A percentile compares a stretch with the other conserved stretches of the same genome.
Conservation (phyloP, 1,140 invertebrate species). For the Papilio helenus region DNA sequence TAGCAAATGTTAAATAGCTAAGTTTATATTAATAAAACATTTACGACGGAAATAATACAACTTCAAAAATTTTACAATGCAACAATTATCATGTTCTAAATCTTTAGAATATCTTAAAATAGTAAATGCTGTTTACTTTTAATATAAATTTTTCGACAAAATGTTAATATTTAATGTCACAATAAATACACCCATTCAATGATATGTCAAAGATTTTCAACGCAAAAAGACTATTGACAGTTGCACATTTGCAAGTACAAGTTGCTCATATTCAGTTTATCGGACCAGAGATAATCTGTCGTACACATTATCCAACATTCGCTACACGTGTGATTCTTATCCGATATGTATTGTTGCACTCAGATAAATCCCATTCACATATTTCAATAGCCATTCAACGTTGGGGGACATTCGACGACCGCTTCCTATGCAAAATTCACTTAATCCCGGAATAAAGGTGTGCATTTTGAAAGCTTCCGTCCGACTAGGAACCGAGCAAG, state of each 20-base stretch:
- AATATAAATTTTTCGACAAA: neutral
- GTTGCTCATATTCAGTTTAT: constrained; percentile 49
- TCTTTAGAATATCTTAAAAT: too few relatives aligned
- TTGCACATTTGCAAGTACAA: constrained; percentile 32
- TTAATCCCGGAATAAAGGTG: constrained; percentile 75
- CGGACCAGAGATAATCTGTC: constrained; percentile 63
- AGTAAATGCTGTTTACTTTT: neutral
- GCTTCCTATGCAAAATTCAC: constrained; percentile 77
- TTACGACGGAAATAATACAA: too few relatives aligned
- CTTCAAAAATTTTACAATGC: too few relatives aligned
- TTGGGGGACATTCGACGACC: constrained; percentile 66
- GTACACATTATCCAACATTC: constrained; percentile 68
- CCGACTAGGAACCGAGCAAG: constrained; percentile 49
- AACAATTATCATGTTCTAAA: too few relatives aligned
- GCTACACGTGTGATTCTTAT: constrained; percentile 73
- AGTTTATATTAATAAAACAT: too few relatives aligned
- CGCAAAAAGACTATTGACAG: constrained; percentile 10
- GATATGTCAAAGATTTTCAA: neutral
- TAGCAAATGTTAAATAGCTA: too few relatives aligned
- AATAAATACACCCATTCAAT: neutral
- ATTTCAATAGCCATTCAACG: constrained; percentile 55
- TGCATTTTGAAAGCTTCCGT: constrained; percentile 67
- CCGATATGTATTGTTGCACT: constrained; percentile 63
- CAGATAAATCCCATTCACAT: constrained; percentile 62
- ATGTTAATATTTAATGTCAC: constrained; percentile 13